Conservation (phyloP, 2,113 vertebrate genomes). For the Bungarus multicinctus region DNA sequence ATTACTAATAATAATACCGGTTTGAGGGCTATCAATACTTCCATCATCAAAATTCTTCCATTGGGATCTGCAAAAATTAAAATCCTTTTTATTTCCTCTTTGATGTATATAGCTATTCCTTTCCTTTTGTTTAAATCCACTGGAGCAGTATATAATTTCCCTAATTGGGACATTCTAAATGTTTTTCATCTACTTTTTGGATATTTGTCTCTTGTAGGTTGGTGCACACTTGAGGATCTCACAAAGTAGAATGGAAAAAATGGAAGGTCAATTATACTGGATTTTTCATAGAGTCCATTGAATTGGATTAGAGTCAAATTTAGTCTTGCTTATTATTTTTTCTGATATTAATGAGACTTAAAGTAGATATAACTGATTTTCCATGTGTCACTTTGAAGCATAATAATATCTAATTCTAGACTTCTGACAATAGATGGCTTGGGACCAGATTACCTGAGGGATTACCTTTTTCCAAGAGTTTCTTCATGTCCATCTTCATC, state of each 20-base stretch:
- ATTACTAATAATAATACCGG: no score
- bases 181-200: no score
- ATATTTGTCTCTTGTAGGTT: neutral
- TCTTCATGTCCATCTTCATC: neutral
- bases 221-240: neutral
- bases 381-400: neutral
- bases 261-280: neutral
- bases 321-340: neutral
- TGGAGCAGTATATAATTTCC: no score
- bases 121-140: no score
- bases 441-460: no score
- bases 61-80: no score
- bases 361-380: neutral
- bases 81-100: no score
- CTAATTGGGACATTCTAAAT: no score
- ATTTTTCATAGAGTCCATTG: neutral
- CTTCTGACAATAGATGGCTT: neutral
- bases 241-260: neutral
- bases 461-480: no score
- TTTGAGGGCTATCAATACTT: no score
- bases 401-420: neutral
- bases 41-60: no score
- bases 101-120: no score
- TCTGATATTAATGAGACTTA: neutral
- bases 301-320: neutral